A percentile compares a stretch with the other conserved stretches of the same genome.
Evolutionary conservation across 2,113 vertebrate species (phyloP).

Genomic region (Glaucomys volans): DNA sequence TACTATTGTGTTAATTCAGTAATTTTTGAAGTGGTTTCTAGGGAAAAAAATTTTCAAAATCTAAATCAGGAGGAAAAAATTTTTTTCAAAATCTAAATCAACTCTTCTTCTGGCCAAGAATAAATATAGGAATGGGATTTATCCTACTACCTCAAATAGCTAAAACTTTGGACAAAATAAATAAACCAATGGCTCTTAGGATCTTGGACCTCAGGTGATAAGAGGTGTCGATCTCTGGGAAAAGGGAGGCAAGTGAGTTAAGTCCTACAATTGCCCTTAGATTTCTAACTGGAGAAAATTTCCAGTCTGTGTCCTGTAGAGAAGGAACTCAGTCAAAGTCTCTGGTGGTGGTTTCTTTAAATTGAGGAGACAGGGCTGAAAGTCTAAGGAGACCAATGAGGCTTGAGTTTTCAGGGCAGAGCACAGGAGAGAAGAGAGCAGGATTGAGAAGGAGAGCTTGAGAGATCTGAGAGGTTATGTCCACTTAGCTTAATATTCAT

Average conservation of each 20-base stretch:
- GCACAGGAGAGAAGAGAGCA: neutral
- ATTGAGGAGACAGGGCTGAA: neutral
- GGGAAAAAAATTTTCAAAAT: slow-evolving; percentile 5
- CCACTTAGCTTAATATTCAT: neutral
- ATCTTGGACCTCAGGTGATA: neutral
- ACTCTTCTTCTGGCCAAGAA: neutral
- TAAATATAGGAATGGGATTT: slow-evolving; percentile 1
- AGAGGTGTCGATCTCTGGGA: neutral
- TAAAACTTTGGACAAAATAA: neutral
- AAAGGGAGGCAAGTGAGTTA: neutral
- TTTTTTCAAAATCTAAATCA: slow-evolving; percentile 8
- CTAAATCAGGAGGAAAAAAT: neutral
- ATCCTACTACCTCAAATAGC: neutral
- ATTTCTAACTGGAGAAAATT: neutral
- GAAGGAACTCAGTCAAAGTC: neutral
- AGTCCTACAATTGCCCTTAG: neutral
- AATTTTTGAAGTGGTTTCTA: slow-evolving; percentile 5
- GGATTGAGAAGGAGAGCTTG: neutral
- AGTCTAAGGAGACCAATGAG: neutral
- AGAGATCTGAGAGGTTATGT: neutral
- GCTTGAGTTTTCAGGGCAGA: neutral
- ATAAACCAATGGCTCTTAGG: neutral
- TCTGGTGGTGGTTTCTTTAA: neutral
- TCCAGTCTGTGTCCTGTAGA: neutral
- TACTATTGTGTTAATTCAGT: neutral